A percentile compares a stretch with the other conserved stretches of the same genome.
Evolutionary conservation across 2,113 vertebrate genomes (phyloP).

Genomic region (Carettochelys insculpta): DNA sequence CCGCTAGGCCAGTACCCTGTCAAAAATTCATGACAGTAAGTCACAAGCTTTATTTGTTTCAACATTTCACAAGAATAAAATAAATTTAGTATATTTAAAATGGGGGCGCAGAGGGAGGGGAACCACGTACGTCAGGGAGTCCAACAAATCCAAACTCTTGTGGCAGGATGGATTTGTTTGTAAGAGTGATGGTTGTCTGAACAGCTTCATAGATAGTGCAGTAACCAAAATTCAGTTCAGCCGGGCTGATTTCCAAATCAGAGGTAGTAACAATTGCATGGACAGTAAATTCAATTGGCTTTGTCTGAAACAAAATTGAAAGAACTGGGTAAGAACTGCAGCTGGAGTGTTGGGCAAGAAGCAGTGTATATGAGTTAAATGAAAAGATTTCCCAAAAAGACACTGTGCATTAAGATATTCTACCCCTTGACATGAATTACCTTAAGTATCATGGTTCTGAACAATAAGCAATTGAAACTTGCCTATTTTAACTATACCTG

Average conservation of each 20-base stretch:
- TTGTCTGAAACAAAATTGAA: conserved; percentile 74
- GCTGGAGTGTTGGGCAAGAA: not conserved
- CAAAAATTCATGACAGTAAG: not conserved
- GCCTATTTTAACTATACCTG: not conserved
- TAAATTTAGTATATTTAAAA: not conserved
- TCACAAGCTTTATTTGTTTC: not conserved
- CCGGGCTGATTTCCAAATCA: conserved; percentile 83
- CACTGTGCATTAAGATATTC: not conserved
- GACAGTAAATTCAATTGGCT: conserved; percentile 78
- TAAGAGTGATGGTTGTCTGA: conserved; percentile 74
- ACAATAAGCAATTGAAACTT: not conserved
- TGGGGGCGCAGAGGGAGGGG: not conserved
- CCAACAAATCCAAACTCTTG: conserved; percentile 91
- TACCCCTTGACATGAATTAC: not conserved
- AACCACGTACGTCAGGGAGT: conserved; percentile 83
- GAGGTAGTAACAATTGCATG: conserved; percentile 88
- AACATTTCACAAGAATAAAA: not conserved
- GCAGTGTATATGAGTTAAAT: not conserved
- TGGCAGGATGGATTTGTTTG: conserved; percentile 87
- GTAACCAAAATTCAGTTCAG: conserved; percentile 84
- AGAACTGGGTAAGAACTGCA: not conserved
- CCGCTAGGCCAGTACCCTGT: not conserved
- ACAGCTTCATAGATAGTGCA: conserved; percentile 87
- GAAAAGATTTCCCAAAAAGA: not conserved
- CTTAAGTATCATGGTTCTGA: not conserved